phyloP scores from a whole-genome alignment of 2,888 invertebrate genomes.

The Caenorhabditis parvicauda region DNA sequence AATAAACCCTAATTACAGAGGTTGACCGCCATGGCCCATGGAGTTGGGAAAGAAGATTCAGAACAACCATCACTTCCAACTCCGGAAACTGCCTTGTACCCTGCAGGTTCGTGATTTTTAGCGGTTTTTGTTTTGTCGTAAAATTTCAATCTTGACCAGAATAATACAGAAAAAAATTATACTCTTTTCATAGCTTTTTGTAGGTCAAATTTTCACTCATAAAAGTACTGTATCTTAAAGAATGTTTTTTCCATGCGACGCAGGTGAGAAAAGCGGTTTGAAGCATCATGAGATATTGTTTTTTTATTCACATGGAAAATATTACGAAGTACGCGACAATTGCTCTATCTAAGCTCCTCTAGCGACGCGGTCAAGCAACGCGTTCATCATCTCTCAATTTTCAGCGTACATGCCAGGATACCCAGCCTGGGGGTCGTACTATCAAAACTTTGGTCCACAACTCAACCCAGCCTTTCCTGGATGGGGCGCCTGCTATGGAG shows the following conservation, averaged over 20 bases:
- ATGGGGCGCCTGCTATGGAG: conserved; percentile 51
- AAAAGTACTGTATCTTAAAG: too few species aligned
- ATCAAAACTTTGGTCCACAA: conserved; percentile 46
- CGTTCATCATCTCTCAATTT: too few species aligned
- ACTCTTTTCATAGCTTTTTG: conserved; percentile 8
- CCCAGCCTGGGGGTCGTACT: conserved; percentile 38
- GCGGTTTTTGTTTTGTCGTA: not conserved
- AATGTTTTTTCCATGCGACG: too few species aligned
- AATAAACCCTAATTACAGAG: conserved; percentile 29
- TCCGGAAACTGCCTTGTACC: conserved; percentile 34
- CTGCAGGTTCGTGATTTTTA: conserved; percentile 17
- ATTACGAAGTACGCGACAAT: too few species aligned
- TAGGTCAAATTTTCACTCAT: too few species aligned
- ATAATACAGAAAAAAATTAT: conserved; percentile 1
- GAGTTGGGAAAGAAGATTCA: conserved; percentile 47
- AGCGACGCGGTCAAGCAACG: too few species aligned
- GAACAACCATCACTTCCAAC: conserved; percentile 28
- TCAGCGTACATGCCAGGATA: conserved; percentile 41
- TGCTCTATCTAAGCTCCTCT: too few species aligned
- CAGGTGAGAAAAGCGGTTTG: too few species aligned
- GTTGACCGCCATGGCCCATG: conserved; percentile 52
- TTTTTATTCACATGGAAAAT: too few species aligned
- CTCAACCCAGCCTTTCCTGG: conserved; percentile 41
- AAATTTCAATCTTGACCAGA: not conserved
- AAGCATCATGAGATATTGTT: too few species aligned